Conservation (phyloP, 2,113 vertebrate species). For the Oncorhynchus kisutch region DNA sequence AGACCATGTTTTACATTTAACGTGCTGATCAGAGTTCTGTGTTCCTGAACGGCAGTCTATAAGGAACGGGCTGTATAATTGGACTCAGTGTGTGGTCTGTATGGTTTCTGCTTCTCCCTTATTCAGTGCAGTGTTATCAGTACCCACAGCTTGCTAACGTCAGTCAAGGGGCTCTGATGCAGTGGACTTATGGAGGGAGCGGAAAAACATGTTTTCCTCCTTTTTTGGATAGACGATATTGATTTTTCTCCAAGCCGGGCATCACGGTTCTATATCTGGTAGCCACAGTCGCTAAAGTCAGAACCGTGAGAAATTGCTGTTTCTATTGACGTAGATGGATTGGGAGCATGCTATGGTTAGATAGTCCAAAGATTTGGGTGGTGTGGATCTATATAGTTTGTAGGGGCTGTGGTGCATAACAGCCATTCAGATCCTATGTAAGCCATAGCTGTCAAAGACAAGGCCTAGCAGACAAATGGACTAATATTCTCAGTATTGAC, state of each 20-base stretch:
- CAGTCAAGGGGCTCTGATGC: constrained; percentile 48
- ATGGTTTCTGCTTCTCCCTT: constrained; percentile 45
- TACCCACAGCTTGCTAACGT: constrained; percentile 52
- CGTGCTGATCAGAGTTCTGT: constrained; percentile 23
- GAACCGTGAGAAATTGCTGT: constrained; percentile 27
- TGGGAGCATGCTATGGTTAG: constrained; percentile 8
- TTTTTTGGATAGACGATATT: constrained; percentile 43
- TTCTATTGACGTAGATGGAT: neutral
- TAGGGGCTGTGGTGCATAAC: neutral
- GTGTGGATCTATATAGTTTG: constrained; percentile 10
- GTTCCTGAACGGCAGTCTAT: constrained; percentile 40
- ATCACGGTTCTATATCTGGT: constrained; percentile 33
- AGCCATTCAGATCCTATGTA: neutral
- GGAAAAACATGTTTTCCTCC: constrained; percentile 44
- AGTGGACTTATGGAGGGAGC: constrained; percentile 32
- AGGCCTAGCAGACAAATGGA: neutral
- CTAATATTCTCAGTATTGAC: neutral
- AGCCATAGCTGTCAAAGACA: neutral
- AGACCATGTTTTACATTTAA: constrained; percentile 51
- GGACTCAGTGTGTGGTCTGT: constrained; percentile 32
- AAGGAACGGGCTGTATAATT: constrained; percentile 47
- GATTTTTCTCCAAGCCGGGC: constrained; percentile 35
- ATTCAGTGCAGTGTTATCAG: constrained; percentile 56
- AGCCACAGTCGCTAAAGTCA: constrained; percentile 42
- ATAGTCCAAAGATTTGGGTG: constrained; percentile 19